A percentile compares a stretch with the other conserved stretches of the same genome.
phyloP scores from a whole-genome alignment of 1,140 invertebrate genomes.

The Papilio xuthus region DNA sequence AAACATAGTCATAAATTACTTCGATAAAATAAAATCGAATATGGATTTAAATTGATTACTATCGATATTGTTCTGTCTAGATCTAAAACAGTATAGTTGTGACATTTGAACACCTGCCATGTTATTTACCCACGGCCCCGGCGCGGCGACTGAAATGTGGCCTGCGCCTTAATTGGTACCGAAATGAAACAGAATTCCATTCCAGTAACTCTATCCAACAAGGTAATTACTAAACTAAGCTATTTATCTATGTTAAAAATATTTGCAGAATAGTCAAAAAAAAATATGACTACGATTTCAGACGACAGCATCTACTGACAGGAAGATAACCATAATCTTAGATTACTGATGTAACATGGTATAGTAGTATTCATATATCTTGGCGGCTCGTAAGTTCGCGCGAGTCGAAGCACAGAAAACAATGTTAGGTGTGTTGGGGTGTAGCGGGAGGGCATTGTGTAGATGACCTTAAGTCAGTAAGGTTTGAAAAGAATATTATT shows the following conservation, averaged over 20 bases:
- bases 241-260: not conserved
- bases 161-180: conserved; percentile 12
- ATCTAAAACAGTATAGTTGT: not conserved
- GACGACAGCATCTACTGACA: no score
- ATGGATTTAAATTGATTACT: not conserved
- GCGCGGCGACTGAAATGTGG: not conserved
- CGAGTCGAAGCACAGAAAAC: no score
- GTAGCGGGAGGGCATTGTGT: no score
- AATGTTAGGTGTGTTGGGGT: no score
- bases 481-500: not conserved
- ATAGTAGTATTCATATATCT: no score
- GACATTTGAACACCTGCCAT: conserved; percentile 18
- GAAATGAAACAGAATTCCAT: conserved; percentile 11
- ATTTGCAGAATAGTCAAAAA: no score
- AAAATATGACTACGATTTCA: no score
- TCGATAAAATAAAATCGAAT: not conserved
- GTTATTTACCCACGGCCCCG: conserved; percentile 13
- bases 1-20: not conserved
- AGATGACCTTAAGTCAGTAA: no score
- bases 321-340: no score
- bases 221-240: not conserved
- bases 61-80: conserved; percentile 1
- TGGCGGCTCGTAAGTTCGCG: no score
- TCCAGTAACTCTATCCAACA: not conserved
- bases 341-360: no score